Evolutionary conservation across 2,888 invertebrate species (phyloP), one percentile per base, ranked within the genome.

Genomic region (Phasia obesa): DNA sequence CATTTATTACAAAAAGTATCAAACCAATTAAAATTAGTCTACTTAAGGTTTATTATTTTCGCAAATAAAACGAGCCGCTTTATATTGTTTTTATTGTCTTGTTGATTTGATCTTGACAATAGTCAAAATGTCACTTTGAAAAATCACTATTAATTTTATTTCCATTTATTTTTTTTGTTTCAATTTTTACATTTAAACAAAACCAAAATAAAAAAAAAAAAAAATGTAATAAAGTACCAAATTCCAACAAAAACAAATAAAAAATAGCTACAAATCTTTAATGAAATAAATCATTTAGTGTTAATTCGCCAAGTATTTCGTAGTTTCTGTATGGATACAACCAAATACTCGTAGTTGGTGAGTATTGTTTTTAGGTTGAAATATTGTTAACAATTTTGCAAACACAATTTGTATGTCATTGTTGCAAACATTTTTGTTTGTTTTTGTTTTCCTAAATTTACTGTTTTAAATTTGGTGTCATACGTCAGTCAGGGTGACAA

Each of bases 141-240:
- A 78, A 79, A 75, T 83, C 65, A 71, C 78, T 65, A 55, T 76
- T 76, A 67, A 83, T 83, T 76, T 76, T 67, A 71, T 79, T 87
- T 88, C 86, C 86, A 85, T 87, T 87, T 88, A 85, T 86, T 86
- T 85, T 85, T 86, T 86, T 84, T 84, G 85, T 86, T 86, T 55
- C 2, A 11, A 5, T 88, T 88, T 87, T 86, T 86, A 86, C 86
- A 42, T 6, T 27, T 27, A 27, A 4, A 11, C 6, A 21, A 21
- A 31, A 7, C 86, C 6, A 21, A 21, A 31, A 7, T 87, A 84
- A 82, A 85, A 85, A 79, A 85, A 74, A 79, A 15, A 31, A 64
- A 71, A 64, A 25, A 47, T 5, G n/a, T n/a, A n/a, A n/a, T n/a
- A n/a, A n/a, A n/a, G n/a, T 11, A 70, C 17, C 35, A 21, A 9